Evolutionary conservation across 2,113 vertebrate genomes (phyloP).

Genomic region (Xenotilapia longispinis): DNA sequence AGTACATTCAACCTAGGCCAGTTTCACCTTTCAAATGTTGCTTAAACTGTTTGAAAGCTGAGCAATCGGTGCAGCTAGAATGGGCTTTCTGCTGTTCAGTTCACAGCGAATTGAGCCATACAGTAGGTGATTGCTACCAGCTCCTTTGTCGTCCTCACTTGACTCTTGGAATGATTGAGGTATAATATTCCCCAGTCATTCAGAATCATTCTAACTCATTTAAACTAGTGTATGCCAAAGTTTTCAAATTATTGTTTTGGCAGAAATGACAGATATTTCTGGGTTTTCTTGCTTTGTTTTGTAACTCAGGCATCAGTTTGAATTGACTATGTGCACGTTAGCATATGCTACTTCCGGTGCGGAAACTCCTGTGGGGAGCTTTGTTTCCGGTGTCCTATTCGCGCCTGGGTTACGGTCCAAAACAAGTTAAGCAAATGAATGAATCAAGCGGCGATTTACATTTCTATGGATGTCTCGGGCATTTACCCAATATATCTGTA

Average conservation of each 20-base stretch:
- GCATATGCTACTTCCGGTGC: too few relatives aligned
- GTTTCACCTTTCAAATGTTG: conserved; percentile 16
- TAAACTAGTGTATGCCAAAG: not conserved
- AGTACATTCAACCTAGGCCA: not conserved
- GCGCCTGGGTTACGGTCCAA: accelerated
- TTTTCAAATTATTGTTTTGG: not conserved
- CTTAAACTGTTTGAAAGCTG: not conserved
- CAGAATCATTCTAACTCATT: not conserved
- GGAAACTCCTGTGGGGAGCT: too few relatives aligned
- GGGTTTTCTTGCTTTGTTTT: not conserved
- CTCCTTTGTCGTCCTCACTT: not conserved
- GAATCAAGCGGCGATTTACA: too few relatives aligned
- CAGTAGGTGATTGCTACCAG: not conserved
- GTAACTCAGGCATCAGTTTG: not conserved
- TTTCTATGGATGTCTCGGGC: too few relatives aligned
- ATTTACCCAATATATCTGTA: too few relatives aligned
- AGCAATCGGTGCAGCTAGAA: not conserved
- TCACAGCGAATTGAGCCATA: conserved; percentile 11
- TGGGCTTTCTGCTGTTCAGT: not conserved
- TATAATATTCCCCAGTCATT: not conserved
- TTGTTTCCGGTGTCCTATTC: too few relatives aligned
- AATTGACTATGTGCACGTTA: not conserved
- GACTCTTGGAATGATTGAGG: not conserved
- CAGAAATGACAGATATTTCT: not conserved
- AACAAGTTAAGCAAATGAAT: too few relatives aligned